phyloP scores from a whole-genome alignment of 2,797 vertebrate species.

The Sebastes minor region DNA sequence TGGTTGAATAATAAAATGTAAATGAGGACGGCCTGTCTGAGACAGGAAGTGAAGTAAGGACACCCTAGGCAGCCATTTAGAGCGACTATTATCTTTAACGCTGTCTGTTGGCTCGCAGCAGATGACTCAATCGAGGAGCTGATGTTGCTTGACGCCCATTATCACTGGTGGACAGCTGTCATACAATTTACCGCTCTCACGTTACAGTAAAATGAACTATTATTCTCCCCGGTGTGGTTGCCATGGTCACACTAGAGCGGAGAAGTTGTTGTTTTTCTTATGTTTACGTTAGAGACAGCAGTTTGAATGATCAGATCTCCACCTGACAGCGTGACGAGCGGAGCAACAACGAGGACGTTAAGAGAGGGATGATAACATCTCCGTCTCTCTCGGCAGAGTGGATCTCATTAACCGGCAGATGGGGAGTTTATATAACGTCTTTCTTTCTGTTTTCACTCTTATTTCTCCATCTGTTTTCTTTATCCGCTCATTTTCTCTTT shows the following conservation, averaged over 20 bases:
- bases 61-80: conserved; percentile 14
- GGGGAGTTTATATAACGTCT: conserved; percentile 42
- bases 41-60: conserved; percentile 22
- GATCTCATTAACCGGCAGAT: conserved; percentile 36
- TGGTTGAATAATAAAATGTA: conserved; percentile 2
- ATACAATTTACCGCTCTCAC: neutral
- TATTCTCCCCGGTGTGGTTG: neutral
- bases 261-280: neutral
- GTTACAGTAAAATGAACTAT: conserved; percentile 12
- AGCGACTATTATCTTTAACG: conserved; percentile 29
- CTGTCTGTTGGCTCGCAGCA: conserved; percentile 4
- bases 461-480: conserved; percentile 48
- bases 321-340: neutral
- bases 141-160: conserved; percentile 29
- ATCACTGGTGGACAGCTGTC: conserved; percentile 55
- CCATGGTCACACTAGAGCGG: neutral
- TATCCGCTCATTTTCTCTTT: neutral
- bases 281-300: neutral
- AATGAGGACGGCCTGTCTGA: neutral
- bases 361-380: conserved; percentile 10
- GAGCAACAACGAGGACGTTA: neutral
- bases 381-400: neutral
- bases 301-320: neutral
- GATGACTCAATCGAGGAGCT: conserved; percentile 12
- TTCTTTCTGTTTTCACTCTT: conserved; percentile 2